Percentiles rank a stretch among this genome's conserved stretches.
These are phyloP conservation scores for Cactoblastis cactorum DNA, from an alignment of 2,888 invertebrate genomes.

Conservation along the genomic window DNA sequence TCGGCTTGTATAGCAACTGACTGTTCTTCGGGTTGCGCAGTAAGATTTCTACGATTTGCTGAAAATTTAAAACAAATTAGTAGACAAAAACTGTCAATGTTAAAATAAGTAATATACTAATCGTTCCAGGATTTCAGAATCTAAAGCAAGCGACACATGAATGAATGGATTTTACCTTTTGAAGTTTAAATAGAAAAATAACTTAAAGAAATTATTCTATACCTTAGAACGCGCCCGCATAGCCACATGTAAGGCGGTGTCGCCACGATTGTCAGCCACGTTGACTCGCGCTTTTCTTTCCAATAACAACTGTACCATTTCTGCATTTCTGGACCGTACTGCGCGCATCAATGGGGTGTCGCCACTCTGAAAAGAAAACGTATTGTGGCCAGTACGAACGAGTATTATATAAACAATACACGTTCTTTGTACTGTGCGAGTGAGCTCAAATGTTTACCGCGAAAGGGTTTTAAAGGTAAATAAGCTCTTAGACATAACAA, in stretches of 20 bases:
- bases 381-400: too few relatives aligned
- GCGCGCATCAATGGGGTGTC: slow-evolving; percentile 96
- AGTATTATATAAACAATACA: too few relatives aligned
- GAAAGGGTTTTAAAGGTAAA: too few relatives aligned
- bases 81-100: too few relatives aligned
- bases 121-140: too few relatives aligned
- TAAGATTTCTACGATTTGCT: slow-evolving; percentile 94
- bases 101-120: too few relatives aligned
- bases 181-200: not conserved
- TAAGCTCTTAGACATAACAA: too few relatives aligned
- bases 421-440: too few relatives aligned
- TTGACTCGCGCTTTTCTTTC: slow-evolving; percentile 96
- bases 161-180: too few relatives aligned
- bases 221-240: slow-evolving; percentile 95
- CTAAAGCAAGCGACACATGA: too few relatives aligned
- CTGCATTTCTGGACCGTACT: slow-evolving; percentile 93
- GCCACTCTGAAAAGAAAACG: slow-evolving; percentile 88
- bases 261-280: slow-evolving; percentile 94
- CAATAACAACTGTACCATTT: slow-evolving; percentile 93
- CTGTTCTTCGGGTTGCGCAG: slow-evolving; percentile 97
- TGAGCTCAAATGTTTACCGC: too few relatives aligned
- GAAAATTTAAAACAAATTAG: slow-evolving; percentile 34
- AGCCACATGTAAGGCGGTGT: slow-evolving; percentile 96
- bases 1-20: slow-evolving; percentile 95
- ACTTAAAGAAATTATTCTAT: slow-evolving; percentile 7